Evolutionary conservation across 1,140 invertebrate genomes (phyloP), one percentile per base, ranked within the genome.

Genomic region (Zophobas morio): DNA sequence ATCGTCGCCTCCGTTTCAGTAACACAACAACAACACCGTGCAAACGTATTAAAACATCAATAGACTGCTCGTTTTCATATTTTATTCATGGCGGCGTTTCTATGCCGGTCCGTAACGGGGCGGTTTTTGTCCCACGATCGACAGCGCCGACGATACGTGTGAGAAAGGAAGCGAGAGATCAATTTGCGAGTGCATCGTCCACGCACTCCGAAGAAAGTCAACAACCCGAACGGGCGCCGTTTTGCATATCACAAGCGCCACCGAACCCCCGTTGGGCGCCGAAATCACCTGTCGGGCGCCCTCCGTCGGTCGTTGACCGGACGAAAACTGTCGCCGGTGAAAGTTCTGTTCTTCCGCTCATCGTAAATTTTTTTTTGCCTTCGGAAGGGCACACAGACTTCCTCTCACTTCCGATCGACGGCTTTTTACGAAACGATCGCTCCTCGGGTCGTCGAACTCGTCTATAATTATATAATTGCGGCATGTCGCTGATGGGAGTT

Each of bases 111-210:
- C 5, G 53, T 54, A 54, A 54, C 53, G 53, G 53, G 53, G 53
- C 33, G 53, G 53, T 54, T 54, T 54, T 54, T 54, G 53, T 54
- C 53, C 53, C 53, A 54, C 53, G 53, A 54, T 54, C 53, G 6
- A n/a, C 35, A 54, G 35, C n/a, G 35, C n/a, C 49, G 35, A 60
- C 56, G 75, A 77, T 77, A 77, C 75, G 66, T 77, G 75, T 77
- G 75, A 77, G 75, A 77, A 77, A 77, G 75, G 75, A 72, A 77
- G 72, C 51, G 71, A 70, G 75, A 77, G 71, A 77, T 72, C 75
- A 73, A 51, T 53, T 54, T 73, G 51, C 70, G 35, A 54, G 53
- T 54, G 53, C 53, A 54, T 54, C 53, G 53, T 54, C 53, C 53
- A 49, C 46, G 70, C 49, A 51, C 70, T 51, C 33, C 35, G n/a